Evolutionary conservation across 2,113 vertebrate species (phyloP).

Genomic region (Apteryx owenii): DNA sequence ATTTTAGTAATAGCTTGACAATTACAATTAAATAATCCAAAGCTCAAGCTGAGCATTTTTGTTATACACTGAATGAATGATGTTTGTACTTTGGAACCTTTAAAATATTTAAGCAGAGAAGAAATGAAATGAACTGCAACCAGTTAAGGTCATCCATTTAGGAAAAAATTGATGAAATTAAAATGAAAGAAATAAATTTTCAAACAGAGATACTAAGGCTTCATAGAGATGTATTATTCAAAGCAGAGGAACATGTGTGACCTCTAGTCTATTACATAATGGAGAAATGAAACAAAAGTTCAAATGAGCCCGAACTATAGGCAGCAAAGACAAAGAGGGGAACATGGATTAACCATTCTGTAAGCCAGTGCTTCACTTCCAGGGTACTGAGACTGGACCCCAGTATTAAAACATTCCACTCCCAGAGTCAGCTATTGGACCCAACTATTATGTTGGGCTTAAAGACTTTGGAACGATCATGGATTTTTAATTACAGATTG

Average conservation of each 20-base stretch:
- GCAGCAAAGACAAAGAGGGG: conserved; percentile 23
- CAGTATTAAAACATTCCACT: background rate
- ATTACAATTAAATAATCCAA: conserved; percentile 74
- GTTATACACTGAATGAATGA: conserved; percentile 67
- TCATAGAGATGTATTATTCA: conserved; percentile 80
- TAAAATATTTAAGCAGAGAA: conserved; percentile 83
- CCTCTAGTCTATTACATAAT: conserved; percentile 77
- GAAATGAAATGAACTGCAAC: conserved; percentile 80
- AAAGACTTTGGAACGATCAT: background rate
- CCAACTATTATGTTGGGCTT: background rate
- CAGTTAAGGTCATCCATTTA: conserved; percentile 84
- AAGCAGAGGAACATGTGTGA: conserved; percentile 69
- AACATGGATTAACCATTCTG: conserved; percentile 28
- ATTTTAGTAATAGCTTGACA: conserved; percentile 62
- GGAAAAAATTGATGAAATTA: conserved; percentile 85
- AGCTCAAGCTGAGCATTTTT: conserved; percentile 66
- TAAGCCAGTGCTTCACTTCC: conserved; percentile 1
- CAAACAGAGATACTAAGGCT: conserved; percentile 72
- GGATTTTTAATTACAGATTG: background rate
- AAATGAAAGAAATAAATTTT: conserved; percentile 84
- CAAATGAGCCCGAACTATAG: conserved; percentile 45
- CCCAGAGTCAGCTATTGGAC: background rate
- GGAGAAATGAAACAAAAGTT: conserved; percentile 68
- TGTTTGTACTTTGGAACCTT: conserved; percentile 77
- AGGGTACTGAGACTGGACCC: background rate